These are phyloP conservation scores for Drosophila basisetae DNA, from an alignment of 2,888 invertebrate species.

Conservation along the genomic window DNA sequence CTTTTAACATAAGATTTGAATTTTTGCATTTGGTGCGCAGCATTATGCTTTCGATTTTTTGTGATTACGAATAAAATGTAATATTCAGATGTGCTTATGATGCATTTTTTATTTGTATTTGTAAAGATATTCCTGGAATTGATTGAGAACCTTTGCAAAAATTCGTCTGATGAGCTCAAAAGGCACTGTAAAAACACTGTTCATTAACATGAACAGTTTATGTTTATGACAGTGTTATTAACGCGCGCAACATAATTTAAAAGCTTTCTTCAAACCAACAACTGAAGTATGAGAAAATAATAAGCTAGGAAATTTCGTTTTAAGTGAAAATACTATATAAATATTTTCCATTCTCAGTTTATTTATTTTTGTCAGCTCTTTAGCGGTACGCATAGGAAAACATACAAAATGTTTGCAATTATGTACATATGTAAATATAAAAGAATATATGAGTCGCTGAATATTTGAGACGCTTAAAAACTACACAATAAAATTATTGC, in stretches of 20 bases:
- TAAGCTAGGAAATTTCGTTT: neutral
- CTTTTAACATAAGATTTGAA: neutral
- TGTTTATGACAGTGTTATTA: conserved; percentile 1
- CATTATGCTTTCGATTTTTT: neutral
- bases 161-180: conserved; percentile 13
- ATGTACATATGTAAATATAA: conserved; percentile 9
- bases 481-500: conserved; percentile 45
- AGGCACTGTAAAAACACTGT: conserved; percentile 15
- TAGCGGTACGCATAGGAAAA: conserved; percentile 49
- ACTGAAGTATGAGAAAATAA: neutral
- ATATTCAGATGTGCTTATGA: neutral
- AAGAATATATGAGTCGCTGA: neutral
- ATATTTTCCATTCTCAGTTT: conserved; percentile 9
- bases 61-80: neutral
- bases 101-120: neutral
- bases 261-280: neutral
- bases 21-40: neutral
- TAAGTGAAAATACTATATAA: neutral
- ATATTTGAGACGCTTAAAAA: conserved; percentile 46
- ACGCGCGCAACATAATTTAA: neutral
- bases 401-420: conserved; percentile 39
- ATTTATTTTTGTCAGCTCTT: conserved; percentile 55
- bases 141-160: too few relatives aligned
- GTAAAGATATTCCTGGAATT: neutral
- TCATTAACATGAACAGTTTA: neutral